Percentiles rank a stretch among this genome's conserved stretches.
phyloP scores from a whole-genome alignment of 2,113 vertebrate genomes.

The Nestor notabilis region DNA sequence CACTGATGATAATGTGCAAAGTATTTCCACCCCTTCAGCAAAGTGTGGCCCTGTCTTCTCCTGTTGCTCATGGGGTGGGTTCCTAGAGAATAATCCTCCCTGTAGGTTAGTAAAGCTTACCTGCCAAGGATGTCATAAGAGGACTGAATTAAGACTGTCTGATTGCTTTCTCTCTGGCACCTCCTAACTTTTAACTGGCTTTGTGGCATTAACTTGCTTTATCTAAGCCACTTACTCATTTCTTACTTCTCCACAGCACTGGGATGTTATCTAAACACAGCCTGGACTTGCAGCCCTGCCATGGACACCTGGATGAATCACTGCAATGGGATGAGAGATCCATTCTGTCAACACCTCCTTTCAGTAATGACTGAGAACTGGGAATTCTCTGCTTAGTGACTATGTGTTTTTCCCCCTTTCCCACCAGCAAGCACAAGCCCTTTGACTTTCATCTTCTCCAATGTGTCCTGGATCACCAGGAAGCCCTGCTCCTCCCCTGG shows the following conservation, averaged over 20 bases:
- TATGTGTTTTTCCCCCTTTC: not conserved
- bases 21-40: not conserved
- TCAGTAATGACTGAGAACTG: not conserved
- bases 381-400: not conserved
- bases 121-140: not conserved
- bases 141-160: not conserved
- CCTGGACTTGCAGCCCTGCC: not conserved
- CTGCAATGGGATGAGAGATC: not conserved
- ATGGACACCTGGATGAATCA: not conserved
- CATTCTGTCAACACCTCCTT: not conserved
- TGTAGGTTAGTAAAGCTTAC: not conserved
- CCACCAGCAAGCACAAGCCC: not conserved
- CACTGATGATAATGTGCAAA: not conserved
- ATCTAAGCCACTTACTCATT: not conserved
- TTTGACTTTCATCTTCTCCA: not conserved
- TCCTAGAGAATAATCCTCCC: not conserved
- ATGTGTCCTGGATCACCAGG: not conserved
- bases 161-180: not conserved
- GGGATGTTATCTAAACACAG: not conserved
- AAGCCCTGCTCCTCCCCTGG: not conserved
- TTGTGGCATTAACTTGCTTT: not conserved
- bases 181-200: not conserved
- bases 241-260: not conserved
- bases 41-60: not conserved
- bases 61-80: not conserved